Evolutionary conservation across 2,888 invertebrate species (phyloP), one percentile per base, ranked within the genome.

Genomic region (Caradrina clavipalpis): DNA sequence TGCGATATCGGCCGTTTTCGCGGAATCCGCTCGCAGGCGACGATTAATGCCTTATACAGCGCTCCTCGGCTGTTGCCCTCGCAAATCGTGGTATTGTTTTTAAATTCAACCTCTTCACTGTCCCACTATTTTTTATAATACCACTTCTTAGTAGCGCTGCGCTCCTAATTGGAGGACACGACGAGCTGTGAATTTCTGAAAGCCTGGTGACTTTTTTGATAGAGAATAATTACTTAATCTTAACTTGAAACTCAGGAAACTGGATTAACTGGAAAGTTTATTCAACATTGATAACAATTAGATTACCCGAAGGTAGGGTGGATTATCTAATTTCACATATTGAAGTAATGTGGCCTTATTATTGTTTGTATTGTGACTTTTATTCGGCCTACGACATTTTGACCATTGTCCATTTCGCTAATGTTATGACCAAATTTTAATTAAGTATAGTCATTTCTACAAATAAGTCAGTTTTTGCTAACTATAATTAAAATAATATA

Each of bases 1-100:
- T 76, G 75, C 66, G 89, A 86, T 88, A 89, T 81, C 81, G 75
- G 54, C 54, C 5, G 62, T 73, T 75, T 88, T 88, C 89, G 83
- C 79, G 76, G 88, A 88, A 89, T 71, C 76, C 68, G 60, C 76
- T 76, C 69, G 71, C 75, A 86, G 84, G 85, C 85, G 87, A 77
- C 89, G 85, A 87, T 88, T 88, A 88, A 85, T 80, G 74, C 88
- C 88, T 85, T 87, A 75, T 83, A 86, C 62, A 84, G 87, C 63
- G 69, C 56, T 67, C 51, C 57, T 63, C 73, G 81, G 81, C 80
- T 85, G 82, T 81, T 83, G 85, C 84, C 84, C 88, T 83, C 83
- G 73, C 78, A 67, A 65, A 75, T 77, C 78, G 70, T 81, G 75
- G 69, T 78, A 84, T 86, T 87, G 84, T 86, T 84, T 84, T 85